phyloP scores from a whole-genome alignment of 2,797 vertebrate genomes.

The Chelon auratus region DNA sequence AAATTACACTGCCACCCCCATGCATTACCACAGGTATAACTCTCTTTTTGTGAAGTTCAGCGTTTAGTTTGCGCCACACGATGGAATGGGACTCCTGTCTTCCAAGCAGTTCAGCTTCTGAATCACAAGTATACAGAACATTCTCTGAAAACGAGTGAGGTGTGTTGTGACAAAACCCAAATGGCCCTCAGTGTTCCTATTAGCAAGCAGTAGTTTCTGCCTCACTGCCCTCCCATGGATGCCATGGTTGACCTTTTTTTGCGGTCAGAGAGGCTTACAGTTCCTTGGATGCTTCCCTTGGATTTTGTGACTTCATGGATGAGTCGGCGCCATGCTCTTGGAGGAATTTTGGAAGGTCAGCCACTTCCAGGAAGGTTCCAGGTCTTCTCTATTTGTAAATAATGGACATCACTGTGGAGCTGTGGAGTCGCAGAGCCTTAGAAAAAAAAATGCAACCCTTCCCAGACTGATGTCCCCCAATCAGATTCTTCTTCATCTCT shows the following conservation, averaged over 20 bases:
- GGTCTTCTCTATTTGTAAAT: slow-evolving; percentile 3
- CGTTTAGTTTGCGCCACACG: not conserved
- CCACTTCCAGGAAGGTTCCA: slow-evolving; percentile 6
- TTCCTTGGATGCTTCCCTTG: slow-evolving; percentile 12
- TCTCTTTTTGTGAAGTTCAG: not conserved
- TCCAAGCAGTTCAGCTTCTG: not conserved
- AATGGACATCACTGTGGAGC: slow-evolving; percentile 2
- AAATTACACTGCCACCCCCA: slow-evolving; percentile 2
- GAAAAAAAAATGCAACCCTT: not conserved
- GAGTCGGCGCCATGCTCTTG: not conserved
- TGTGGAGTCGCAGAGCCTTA: not conserved
- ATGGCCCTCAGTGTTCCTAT: slow-evolving; percentile 8
- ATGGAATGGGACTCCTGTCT: not conserved
- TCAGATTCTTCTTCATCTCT: not conserved
- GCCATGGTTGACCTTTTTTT: slow-evolving; percentile 16
- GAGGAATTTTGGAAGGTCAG: slow-evolving; percentile 15
- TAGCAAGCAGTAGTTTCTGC: slow-evolving; percentile 4
- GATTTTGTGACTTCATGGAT: slow-evolving; percentile 16
- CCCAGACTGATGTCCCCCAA: not conserved
- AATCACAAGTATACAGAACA: not conserved
- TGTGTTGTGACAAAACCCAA: not conserved
- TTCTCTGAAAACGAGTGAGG: slow-evolving; percentile 2
- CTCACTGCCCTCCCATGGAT: not conserved
- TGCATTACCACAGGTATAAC: not conserved
- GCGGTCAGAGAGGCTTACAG: slow-evolving; percentile 8